These are phyloP conservation scores for Dinoponera quadriceps DNA, from an alignment of 1,140 invertebrate species.

Conservation along the genomic window DNA sequence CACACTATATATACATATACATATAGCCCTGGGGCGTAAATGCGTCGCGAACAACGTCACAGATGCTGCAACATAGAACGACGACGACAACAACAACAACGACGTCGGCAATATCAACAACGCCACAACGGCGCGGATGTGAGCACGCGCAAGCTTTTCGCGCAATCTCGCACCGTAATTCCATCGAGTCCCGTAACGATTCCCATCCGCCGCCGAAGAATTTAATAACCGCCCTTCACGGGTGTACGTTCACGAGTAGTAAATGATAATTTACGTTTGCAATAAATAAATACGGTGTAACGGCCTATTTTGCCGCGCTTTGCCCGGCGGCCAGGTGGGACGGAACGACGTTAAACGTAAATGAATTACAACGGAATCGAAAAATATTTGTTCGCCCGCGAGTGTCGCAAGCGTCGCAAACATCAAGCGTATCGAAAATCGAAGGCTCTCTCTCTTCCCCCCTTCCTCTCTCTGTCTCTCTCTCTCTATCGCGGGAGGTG, in stretches of 20 bases:
- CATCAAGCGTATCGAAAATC: conserved; percentile 55
- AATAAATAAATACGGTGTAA: conserved; percentile 41
- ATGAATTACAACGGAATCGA: conserved; percentile 49
- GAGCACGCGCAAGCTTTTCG: not conserved
- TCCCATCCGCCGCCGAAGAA: conserved; percentile 35
- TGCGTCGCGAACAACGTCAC: not conserved
- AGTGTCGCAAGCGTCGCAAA: not conserved
- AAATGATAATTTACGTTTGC: conserved; percentile 42
- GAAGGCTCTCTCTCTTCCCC: conserved; percentile 5
- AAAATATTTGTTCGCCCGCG: conserved; percentile 51
- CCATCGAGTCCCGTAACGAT: conserved; percentile 16
- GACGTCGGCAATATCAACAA: no score
- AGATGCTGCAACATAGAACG: no score
- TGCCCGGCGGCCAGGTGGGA: conserved; percentile 10
- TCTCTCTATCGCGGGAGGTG: not conserved
- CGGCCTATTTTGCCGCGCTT: conserved; percentile 47
- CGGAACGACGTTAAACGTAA: conserved; percentile 52
- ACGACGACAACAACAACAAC: no score
- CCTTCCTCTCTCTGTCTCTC: no score
- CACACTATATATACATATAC: no score
- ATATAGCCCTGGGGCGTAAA: no score
- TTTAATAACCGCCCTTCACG: conserved; percentile 35
- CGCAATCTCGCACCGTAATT: conserved; percentile 26
- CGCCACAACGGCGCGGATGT: no score
- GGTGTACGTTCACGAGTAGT: no score